Evolutionary conservation across 1,140 invertebrate genomes (phyloP).

Genomic region (Sminthurinus signatus): DNA sequence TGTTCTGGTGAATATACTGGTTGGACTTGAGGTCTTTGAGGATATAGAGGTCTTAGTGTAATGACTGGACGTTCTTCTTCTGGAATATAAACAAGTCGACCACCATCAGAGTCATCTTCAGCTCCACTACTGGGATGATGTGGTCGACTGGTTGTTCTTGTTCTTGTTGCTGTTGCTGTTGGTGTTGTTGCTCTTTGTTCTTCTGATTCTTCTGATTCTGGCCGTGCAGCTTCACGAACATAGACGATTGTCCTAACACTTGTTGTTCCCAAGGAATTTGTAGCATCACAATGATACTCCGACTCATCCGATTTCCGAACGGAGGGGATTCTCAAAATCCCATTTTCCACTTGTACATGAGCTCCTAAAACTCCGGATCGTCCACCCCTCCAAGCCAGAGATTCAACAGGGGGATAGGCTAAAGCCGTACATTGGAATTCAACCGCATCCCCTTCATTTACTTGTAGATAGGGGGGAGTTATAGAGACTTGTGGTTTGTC

Average conservation of each 20-base stretch:
- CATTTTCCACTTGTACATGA: constrained; percentile 47
- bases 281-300: constrained; percentile 71
- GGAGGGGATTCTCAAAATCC: constrained; percentile 55
- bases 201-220: constrained; percentile 48
- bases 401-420: constrained; percentile 69
- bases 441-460: constrained; percentile 65
- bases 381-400: constrained; percentile 61
- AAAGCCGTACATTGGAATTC: constrained; percentile 66
- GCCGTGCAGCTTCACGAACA: constrained; percentile 46
- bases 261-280: constrained; percentile 55
- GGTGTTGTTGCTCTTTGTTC: constrained; percentile 45
- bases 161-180: constrained; percentile 42
- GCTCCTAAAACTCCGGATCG: constrained; percentile 46
- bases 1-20: too few species aligned
- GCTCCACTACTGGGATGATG: constrained; percentile 52
- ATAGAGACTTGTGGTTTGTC: constrained; percentile 60
- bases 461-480: constrained; percentile 56
- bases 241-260: constrained; percentile 57
- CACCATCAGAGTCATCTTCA: constrained; percentile 59
- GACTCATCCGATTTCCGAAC: constrained; percentile 61
- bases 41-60: constrained; percentile 56
- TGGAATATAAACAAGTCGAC: constrained; percentile 63
- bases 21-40: constrained; percentile 45
- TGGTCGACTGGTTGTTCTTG: constrained; percentile 45
- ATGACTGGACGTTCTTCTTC: constrained; percentile 64